Conservation (phyloP, 2,888 invertebrate species). For the Tetanocera ferruginea region DNA sequence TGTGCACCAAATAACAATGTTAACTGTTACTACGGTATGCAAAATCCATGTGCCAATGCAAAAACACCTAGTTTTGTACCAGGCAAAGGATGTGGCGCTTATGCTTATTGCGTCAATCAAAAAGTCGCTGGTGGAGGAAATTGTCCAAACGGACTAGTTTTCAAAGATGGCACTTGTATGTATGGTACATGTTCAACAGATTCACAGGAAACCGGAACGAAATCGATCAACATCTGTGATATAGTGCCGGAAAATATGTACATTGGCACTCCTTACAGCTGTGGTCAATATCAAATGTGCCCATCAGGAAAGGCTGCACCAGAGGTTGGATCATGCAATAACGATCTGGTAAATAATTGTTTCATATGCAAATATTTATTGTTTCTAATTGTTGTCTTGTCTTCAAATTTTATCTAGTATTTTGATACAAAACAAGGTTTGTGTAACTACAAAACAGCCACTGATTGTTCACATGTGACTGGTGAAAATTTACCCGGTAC, state of each 20-base stretch:
- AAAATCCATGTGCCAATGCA: constrained; percentile 44
- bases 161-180: constrained; percentile 40
- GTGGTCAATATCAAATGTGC: constrained; percentile 48
- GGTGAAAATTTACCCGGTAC: constrained; percentile 3
- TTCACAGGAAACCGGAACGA: neutral
- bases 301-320: neutral
- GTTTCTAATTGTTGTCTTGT: neutral
- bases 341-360: constrained; percentile 39
- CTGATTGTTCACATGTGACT: constrained; percentile 47
- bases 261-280: constrained; percentile 50
- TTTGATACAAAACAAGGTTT: constrained; percentile 41
- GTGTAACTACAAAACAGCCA: constrained; percentile 44
- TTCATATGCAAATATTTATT: neutral
- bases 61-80: constrained; percentile 41
- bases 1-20: constrained; percentile 42
- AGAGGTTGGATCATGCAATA: constrained; percentile 38
- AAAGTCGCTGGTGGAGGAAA: constrained; percentile 32
- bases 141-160: constrained; percentile 46
- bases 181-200: constrained; percentile 46
- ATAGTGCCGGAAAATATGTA: constrained; percentile 46
- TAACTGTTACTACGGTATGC: constrained; percentile 40
- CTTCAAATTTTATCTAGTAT: constrained; percentile 16
- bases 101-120: constrained; percentile 46
- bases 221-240: constrained; percentile 42
- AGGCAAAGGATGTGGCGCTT: constrained; percentile 46